These are phyloP conservation scores for Myrmecobius fasciatus DNA, from an alignment of 2,113 vertebrate species.

Conservation along the genomic window DNA sequence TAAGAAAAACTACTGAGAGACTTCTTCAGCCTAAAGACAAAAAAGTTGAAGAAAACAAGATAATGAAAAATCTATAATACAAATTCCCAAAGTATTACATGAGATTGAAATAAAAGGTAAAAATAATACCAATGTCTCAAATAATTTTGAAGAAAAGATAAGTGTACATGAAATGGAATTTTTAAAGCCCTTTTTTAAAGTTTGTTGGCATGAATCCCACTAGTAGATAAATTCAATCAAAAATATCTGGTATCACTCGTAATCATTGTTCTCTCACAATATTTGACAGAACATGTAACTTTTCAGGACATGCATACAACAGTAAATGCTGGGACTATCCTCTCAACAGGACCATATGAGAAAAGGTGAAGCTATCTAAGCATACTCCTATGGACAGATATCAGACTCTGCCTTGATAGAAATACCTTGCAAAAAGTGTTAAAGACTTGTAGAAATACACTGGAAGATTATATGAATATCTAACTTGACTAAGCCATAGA, in stretches of 20 bases:
- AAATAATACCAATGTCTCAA: background rate
- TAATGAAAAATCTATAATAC: background rate
- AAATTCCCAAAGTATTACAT: background rate
- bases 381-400: background rate
- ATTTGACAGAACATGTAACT: background rate
- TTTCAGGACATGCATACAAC: background rate
- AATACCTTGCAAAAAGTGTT: background rate
- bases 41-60: background rate
- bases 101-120: background rate
- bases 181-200: background rate
- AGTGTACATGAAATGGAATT: background rate
- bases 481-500: background rate
- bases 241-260: background rate
- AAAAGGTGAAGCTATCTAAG: background rate
- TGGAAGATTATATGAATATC: background rate
- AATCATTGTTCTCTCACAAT: background rate
- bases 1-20: background rate
- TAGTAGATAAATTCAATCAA: background rate
- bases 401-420: background rate
- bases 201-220: background rate
- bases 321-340: background rate
- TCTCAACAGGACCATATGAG: background rate
- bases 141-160: background rate
- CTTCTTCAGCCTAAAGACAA: background rate
- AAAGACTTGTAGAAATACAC: background rate